Percentiles rank a stretch among this genome's conserved stretches.
Evolutionary conservation across 2,113 vertebrate species (phyloP).

Genomic region (Manacus vitellinus): DNA sequence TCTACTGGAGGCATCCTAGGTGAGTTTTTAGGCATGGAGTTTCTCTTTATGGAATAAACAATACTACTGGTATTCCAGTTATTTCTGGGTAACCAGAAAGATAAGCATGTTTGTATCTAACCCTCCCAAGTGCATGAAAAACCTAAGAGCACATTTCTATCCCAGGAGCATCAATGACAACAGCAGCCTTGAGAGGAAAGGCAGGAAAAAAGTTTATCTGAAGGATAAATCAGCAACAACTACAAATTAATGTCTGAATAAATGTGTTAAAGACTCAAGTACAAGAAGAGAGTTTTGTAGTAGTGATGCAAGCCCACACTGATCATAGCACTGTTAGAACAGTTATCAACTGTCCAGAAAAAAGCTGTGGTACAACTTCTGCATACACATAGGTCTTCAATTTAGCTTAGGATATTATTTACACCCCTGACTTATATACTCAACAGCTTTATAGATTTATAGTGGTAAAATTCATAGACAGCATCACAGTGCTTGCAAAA

Average conservation of each 20-base stretch:
- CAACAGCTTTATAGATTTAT: background rate
- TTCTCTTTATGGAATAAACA: background rate
- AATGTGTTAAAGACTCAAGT: background rate
- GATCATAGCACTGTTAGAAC: accelerated
- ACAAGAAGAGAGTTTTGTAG: background rate
- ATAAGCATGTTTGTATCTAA: background rate
- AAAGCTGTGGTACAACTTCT: background rate
- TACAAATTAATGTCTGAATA: background rate
- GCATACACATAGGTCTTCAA: accelerated
- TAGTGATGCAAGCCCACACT: background rate
- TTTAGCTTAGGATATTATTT: background rate
- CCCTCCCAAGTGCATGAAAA: background rate
- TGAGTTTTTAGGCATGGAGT: background rate
- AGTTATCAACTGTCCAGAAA: accelerated
- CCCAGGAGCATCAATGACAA: background rate
- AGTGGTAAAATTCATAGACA: background rate
- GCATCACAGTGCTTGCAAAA: background rate
- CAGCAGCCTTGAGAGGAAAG: background rate
- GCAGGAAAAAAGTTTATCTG: background rate
- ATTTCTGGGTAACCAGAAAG: background rate
- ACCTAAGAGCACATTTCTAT: background rate
- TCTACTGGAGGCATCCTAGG: background rate
- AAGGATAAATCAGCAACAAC: background rate
- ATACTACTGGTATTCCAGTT: background rate
- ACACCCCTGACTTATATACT: background rate